Base-by-base conservation (phyloP, 2,888 invertebrate species). In the Antheraea yamamai region DNA sequence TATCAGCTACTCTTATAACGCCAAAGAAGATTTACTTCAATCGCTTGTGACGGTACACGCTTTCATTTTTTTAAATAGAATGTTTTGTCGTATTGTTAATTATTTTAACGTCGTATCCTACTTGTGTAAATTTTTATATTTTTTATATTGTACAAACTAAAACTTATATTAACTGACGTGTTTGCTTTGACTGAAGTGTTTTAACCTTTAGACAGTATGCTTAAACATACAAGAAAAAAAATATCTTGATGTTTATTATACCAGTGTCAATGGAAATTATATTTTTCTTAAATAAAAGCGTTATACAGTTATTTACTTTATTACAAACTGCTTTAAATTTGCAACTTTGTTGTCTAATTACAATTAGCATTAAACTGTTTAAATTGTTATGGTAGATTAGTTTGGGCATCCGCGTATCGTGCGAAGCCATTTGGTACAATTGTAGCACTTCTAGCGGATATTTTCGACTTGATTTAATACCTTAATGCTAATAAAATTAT, bases 361-460 rank as follows among this genome's bases (percentile, higher is more conserved):
- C 26, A 35, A 68, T 30, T 68, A 68, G 68, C 68, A 18, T 30
- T 66, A 68, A 18, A 30, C 20, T 16, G 10, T 64, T 68, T 68
- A 35, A 68, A 68, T 18, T 20, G 68, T 68, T 68, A 68, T 18
- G 68, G 68, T 68, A 68, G 68, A 68, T 35, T 68, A 68, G 18
- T 68, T 68, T 30, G 30, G 35, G 68, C 35, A 68, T 35, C 18
- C 68, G 26, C 35, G 68, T 20, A 30, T 35, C 68, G 26, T 20
- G 68, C 35, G 35, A 30, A 68, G 18, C 35, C 0, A 35, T 20
- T 68, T 18, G 16, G 18, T 35, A 30, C 35, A 68, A 68, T 68
- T 16, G 16, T 18, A 35, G 18, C 7, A 68, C 7, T 30, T 2
- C 20, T 68, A 68, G 35, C 68, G 68, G 68, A 35, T 68, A 18